These are phyloP conservation scores for Musca domestica DNA, from an alignment of 1,140 invertebrate species.

Conservation along the genomic window DNA sequence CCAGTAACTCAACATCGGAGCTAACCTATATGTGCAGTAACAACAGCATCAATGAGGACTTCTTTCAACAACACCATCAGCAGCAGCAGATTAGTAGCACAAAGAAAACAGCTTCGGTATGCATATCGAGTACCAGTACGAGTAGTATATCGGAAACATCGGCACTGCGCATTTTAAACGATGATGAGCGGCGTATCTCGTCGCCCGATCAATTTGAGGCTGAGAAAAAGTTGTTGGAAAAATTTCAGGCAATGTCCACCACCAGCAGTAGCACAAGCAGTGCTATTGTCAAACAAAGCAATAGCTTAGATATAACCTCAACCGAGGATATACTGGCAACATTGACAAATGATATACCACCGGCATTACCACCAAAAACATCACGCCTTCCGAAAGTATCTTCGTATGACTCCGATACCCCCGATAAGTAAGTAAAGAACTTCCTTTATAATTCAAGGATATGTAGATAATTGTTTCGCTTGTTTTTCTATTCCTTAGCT, in stretches of 20 bases:
- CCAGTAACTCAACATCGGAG: constrained; percentile 38
- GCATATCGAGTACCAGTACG: constrained; percentile 29
- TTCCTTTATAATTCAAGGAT: no score
- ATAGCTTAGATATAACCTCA: constrained; percentile 26
- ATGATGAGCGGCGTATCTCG: constrained; percentile 4
- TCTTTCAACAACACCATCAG: constrained; percentile 34
- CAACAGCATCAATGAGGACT: constrained; percentile 13
- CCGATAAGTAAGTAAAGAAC: constrained; percentile 51
- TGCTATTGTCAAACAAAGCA: constrained; percentile 14
- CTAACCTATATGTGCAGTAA: constrained; percentile 1
- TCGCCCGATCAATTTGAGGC: constrained; percentile 24
- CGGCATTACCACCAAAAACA: constrained; percentile 67
- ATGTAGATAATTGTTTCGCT: not conserved
- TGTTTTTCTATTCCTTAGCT: not conserved
- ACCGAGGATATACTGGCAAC: constrained; percentile 20
- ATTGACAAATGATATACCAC: constrained; percentile 56
- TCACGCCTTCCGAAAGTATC: constrained; percentile 60
- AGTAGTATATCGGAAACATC: constrained; percentile 29
- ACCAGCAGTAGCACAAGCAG: constrained; percentile 15
- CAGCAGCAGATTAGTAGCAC: constrained; percentile 26
- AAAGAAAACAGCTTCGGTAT: constrained; percentile 25
- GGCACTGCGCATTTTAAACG: not conserved
- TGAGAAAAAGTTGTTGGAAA: constrained; percentile 15
- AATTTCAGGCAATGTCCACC: constrained; percentile 18
- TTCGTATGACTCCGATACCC: constrained; percentile 66